These are phyloP conservation scores for Nannobrachium achirus DNA, from an alignment of 2,113 vertebrate species.

Conservation along the genomic window DNA sequence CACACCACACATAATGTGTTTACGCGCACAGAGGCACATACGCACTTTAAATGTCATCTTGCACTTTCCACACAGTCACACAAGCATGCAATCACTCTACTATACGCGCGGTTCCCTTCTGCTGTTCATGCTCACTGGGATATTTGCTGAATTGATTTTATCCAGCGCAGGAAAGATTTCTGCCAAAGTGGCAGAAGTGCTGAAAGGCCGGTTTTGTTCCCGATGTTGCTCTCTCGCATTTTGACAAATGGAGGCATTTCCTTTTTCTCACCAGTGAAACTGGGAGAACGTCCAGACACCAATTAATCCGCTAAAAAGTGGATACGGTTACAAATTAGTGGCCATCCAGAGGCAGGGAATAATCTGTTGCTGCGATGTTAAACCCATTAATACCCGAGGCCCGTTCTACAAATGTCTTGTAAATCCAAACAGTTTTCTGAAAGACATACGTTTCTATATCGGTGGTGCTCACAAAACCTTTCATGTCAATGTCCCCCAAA, in stretches of 20 bases:
- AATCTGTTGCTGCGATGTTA: slow-evolving; percentile 27
- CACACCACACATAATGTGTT: slow-evolving; percentile 44
- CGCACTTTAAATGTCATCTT: background rate
- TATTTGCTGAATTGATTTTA: slow-evolving; percentile 50
- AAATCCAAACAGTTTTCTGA: no score
- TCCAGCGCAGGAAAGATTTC: slow-evolving; percentile 37
- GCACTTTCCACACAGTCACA: slow-evolving; percentile 42
- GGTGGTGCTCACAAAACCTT: no score
- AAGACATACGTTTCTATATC: no score
- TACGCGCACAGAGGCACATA: slow-evolving; percentile 4
- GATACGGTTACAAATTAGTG: slow-evolving; percentile 59
- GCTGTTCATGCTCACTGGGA: slow-evolving; percentile 15
- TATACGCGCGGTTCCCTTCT: slow-evolving; percentile 18
- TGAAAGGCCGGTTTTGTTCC: slow-evolving; percentile 34
- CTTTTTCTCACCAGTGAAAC: slow-evolving; percentile 33
- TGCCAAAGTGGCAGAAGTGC: slow-evolving; percentile 28
- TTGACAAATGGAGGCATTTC: slow-evolving; percentile 48
- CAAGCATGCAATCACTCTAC: slow-evolving; percentile 52
- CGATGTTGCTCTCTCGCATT: slow-evolving; percentile 24
- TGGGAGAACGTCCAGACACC: slow-evolving; percentile 38
- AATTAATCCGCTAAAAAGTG: slow-evolving; percentile 50
- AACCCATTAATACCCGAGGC: no score
- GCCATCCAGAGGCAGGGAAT: slow-evolving; percentile 63
- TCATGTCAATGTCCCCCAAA: no score
- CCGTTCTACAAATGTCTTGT: no score